Base-by-base conservation (phyloP, 2,113 vertebrate species). In the Peucedramus taeniatus region DNA sequence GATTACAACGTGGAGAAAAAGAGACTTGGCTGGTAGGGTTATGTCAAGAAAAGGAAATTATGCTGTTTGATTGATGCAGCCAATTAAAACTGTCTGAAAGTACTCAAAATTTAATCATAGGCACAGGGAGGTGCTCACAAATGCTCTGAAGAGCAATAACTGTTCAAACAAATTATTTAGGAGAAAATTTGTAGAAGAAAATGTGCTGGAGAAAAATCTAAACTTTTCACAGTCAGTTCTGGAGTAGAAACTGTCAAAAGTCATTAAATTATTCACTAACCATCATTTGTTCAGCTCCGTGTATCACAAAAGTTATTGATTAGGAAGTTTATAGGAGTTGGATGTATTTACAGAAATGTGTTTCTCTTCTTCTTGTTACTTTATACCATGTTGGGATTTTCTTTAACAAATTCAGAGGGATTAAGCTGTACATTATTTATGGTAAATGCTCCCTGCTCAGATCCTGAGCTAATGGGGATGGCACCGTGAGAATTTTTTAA, bases 221-320 rank as follows among this genome's bases (percentile, higher is more conserved):
- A 91, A 49, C 44, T 64, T 11, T 37, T 75, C 40, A 24, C 0
- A 1, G 51, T 78, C 56, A 33, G 27, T 56, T 63, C 44, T 82
- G 53, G 49, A 53, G n/a, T 40, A 37, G 66, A 64, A 90, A 63
- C 22, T 94, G 71, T 35, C 65, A 60, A 50, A 89, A 87, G 50
- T 76, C 53, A 18, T 61, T 94, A 79, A 94, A 91, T 95, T 91
- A 87, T 95, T 93, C 87, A 95, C 44, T 45, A 72, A n/a, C 44
- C 28, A 23, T 79, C 37, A 22, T 91, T 93, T 84, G 69, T 68
- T 76, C 61, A 79, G 40, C 49, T 83, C 35, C 7, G 26, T 6
- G 70, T 60, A 57, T 49, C 79, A 84, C 87, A 72, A n/a, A 90
- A 87, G 54, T 72, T 87, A 95, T 87, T 65, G 93, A 89, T 85